phyloP scores from a whole-genome alignment of 2,888 invertebrate genomes.

The Melipona beecheii region DNA sequence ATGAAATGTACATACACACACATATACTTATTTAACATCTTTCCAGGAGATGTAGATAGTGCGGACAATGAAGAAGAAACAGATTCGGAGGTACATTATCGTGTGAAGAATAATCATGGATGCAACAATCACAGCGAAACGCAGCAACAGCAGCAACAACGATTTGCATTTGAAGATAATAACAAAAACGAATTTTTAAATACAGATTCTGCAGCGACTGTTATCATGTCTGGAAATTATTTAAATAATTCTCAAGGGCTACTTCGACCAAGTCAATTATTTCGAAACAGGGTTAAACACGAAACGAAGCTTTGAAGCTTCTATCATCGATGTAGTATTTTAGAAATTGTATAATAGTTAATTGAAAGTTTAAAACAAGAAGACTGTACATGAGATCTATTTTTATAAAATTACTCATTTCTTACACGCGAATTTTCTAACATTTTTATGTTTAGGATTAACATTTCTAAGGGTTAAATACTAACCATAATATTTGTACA shows the following conservation, averaged over 20 bases:
- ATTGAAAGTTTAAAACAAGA: slow-evolving; percentile 34
- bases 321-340: background rate
- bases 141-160: slow-evolving; percentile 65
- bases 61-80: slow-evolving; percentile 89
- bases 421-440: slow-evolving; percentile 5
- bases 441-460: background rate
- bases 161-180: slow-evolving; percentile 73
- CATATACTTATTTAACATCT: slow-evolving; percentile 19
- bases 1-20: slow-evolving; percentile 1
- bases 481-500: slow-evolving; percentile 12
- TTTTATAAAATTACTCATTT: slow-evolving; percentile 37
- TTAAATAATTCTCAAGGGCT: slow-evolving; percentile 76
- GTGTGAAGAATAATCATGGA: slow-evolving; percentile 69
- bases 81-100: slow-evolving; percentile 79
- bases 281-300: slow-evolving; percentile 81
- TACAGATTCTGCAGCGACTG: slow-evolving; percentile 61
- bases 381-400: slow-evolving; percentile 43
- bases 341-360: slow-evolving; percentile 39
- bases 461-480: background rate
- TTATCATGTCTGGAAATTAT: slow-evolving; percentile 70
- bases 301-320: slow-evolving; percentile 80
- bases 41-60: slow-evolving; percentile 92
- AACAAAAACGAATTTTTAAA: slow-evolving; percentile 65
- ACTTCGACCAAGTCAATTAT: slow-evolving; percentile 78
- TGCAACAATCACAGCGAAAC: slow-evolving; percentile 59